Conservation (phyloP, 2,797 vertebrate genomes). For the Sebastiscus tertius region DNA sequence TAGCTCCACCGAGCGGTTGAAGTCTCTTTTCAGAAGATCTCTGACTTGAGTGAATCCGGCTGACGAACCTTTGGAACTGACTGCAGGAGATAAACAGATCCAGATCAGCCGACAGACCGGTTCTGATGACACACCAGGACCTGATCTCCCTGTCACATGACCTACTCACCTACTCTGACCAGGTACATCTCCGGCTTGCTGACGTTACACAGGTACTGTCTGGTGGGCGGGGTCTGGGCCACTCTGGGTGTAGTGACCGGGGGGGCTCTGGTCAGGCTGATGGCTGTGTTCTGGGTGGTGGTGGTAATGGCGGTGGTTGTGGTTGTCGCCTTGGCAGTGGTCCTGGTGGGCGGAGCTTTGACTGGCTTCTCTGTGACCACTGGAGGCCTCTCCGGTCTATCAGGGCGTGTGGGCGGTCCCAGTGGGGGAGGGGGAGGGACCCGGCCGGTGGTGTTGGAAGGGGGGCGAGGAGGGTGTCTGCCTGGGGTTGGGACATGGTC, state of each 20-base stretch:
- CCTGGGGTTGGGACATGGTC: slow-evolving; percentile 20
- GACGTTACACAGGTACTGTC: slow-evolving; percentile 91
- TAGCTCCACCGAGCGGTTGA: slow-evolving; percentile 91
- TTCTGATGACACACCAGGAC: background rate
- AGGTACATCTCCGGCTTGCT: slow-evolving; percentile 89
- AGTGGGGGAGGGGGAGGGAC: slow-evolving; percentile 40
- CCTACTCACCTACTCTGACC: slow-evolving; percentile 89
- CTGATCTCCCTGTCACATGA: background rate
- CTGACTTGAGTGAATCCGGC: slow-evolving; percentile 88
- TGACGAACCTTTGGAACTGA: slow-evolving; percentile 85
- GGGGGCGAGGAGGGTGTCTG: slow-evolving; percentile 15
- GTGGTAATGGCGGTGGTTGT: slow-evolving; percentile 39
- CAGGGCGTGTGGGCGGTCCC: slow-evolving; percentile 37
- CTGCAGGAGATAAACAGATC: slow-evolving; percentile 69
- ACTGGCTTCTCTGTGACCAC: slow-evolving; percentile 40
- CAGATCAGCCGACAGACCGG: background rate
- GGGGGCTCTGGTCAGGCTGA: slow-evolving; percentile 70
- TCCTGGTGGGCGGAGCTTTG: slow-evolving; percentile 19
- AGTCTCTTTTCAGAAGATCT: slow-evolving; percentile 88
- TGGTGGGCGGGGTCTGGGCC: slow-evolving; percentile 79
- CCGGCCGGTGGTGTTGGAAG: slow-evolving; percentile 48
- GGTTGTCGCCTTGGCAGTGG: slow-evolving; percentile 34
- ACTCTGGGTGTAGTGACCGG: slow-evolving; percentile 74
- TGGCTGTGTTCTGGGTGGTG: slow-evolving; percentile 62
- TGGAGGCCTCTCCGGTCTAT: slow-evolving; percentile 45